These are phyloP conservation scores for Tineola bisselliella DNA, from an alignment of 2,888 invertebrate genomes.

Conservation along the genomic window DNA sequence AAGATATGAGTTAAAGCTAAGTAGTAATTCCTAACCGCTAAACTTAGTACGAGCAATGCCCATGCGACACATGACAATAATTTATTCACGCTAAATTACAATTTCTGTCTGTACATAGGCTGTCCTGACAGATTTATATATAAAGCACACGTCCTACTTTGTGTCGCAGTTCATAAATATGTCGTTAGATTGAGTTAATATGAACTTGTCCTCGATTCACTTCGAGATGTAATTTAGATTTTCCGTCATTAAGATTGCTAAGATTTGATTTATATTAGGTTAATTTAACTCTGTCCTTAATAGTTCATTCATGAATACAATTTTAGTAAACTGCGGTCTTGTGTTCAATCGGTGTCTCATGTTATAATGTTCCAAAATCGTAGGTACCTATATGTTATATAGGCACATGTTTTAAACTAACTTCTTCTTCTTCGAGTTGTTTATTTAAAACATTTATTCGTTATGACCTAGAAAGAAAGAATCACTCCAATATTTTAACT, in stretches of 20 bases:
- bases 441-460: too few relatives aligned
- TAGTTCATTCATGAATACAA: too few relatives aligned
- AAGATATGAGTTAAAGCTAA: conserved; percentile 4
- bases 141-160: conserved; percentile 52
- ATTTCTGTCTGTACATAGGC: conserved; percentile 56
- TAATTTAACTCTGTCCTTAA: too few relatives aligned
- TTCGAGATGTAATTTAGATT: conserved; percentile 31
- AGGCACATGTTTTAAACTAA: too few relatives aligned
- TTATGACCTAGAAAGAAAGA: background rate
- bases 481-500: background rate
- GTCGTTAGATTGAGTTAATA: conserved; percentile 56
- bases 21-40: conserved; percentile 7
- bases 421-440: too few relatives aligned
- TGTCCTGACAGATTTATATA: conserved; percentile 55
- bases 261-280: conserved; percentile 13
- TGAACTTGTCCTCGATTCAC: conserved; percentile 41
- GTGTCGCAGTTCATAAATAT: conserved; percentile 59
- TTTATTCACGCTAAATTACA: conserved; percentile 42
- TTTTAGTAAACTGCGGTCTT: too few relatives aligned
- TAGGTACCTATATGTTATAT: too few relatives aligned
- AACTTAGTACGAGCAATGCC: conserved; percentile 7
- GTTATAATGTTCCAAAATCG: too few relatives aligned
- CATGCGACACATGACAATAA: conserved; percentile 10
- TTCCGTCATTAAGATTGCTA: conserved; percentile 21
- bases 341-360: too few relatives aligned